These are phyloP conservation scores for Colostygia pectinataria DNA, from an alignment of 2,888 invertebrate genomes.

Conservation along the genomic window DNA sequence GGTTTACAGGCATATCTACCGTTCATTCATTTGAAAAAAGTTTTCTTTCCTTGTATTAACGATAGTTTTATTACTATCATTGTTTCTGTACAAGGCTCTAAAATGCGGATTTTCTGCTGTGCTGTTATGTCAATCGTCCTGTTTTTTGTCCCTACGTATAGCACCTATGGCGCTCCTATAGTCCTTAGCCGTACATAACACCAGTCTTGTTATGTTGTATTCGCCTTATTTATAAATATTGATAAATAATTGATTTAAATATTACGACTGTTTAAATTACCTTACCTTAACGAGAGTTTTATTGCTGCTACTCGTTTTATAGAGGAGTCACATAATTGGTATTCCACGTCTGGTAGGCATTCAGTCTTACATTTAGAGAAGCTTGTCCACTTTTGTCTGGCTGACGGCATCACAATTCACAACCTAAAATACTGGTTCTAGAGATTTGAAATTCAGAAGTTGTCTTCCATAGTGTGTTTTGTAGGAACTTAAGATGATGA, in stretches of 20 bases:
- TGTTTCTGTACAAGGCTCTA: conserved; percentile 29
- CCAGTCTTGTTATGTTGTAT: conserved; percentile 16
- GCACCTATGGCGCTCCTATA: conserved; percentile 23
- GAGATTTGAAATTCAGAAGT: too few relatives aligned
- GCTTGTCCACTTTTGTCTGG: too few relatives aligned
- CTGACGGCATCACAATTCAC: too few relatives aligned
- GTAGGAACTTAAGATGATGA: too few relatives aligned
- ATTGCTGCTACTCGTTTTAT: conserved; percentile 32
- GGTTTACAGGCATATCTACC: too few relatives aligned
- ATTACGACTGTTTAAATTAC: conserved; percentile 27
- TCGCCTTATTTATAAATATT: conserved; percentile 26
- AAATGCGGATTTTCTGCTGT: conserved; percentile 21
- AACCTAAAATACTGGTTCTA: too few relatives aligned
- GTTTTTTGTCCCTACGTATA: conserved; percentile 26
- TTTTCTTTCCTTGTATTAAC: background rate
- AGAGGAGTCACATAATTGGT: conserved; percentile 30
- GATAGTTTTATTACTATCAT: conserved; percentile 16
- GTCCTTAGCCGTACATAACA: conserved; percentile 25
- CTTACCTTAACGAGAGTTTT: conserved; percentile 33
- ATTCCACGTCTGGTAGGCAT: conserved; percentile 22
- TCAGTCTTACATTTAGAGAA: too few relatives aligned
- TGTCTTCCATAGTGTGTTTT: too few relatives aligned
- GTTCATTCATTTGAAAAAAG: too few relatives aligned
- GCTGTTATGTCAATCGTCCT: conserved; percentile 26
- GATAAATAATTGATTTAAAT: conserved; percentile 27